Conservation (phyloP, 2,888 invertebrate genomes). For the Cyaniris semiargus region DNA sequence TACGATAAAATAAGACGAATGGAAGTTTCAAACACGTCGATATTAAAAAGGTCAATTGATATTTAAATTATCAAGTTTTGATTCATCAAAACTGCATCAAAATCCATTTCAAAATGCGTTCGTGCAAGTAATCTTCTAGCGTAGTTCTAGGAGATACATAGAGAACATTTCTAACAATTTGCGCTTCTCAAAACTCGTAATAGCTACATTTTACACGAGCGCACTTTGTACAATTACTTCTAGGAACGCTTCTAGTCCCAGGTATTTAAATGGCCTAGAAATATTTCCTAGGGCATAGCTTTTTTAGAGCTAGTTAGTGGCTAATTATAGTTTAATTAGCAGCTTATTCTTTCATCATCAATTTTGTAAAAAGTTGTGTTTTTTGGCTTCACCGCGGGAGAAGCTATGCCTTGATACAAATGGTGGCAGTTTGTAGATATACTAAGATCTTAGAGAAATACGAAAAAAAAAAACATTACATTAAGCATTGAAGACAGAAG, state of each 20-base stretch:
- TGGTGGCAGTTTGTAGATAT: too few relatives aligned
- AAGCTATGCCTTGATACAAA: not conserved
- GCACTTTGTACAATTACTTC: not conserved
- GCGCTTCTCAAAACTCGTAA: conserved; percentile 36
- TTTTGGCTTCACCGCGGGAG: not conserved
- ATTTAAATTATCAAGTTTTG: too few relatives aligned
- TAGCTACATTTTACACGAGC: conserved; percentile 6
- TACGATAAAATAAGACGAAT: too few relatives aligned
- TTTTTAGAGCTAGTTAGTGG: not conserved
- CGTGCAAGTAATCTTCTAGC: not conserved
- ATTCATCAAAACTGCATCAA: too few relatives aligned
- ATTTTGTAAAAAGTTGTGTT: not conserved
- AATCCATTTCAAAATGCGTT: too few relatives aligned
- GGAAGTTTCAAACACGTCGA: too few relatives aligned
- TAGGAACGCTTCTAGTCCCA: not conserved
- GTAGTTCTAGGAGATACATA: not conserved
- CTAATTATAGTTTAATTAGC: not conserved
- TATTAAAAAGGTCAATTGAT: too few relatives aligned
- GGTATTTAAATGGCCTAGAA: conserved; percentile 10
- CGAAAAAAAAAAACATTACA: too few relatives aligned
- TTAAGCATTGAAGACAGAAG: too few relatives aligned
- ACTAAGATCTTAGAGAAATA: too few relatives aligned
- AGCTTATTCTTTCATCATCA: not conserved
- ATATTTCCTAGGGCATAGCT: not conserved
- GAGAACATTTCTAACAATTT: conserved; percentile 25